phyloP scores from a whole-genome alignment of 2,113 vertebrate species.

The Halichoeres trimaculatus region DNA sequence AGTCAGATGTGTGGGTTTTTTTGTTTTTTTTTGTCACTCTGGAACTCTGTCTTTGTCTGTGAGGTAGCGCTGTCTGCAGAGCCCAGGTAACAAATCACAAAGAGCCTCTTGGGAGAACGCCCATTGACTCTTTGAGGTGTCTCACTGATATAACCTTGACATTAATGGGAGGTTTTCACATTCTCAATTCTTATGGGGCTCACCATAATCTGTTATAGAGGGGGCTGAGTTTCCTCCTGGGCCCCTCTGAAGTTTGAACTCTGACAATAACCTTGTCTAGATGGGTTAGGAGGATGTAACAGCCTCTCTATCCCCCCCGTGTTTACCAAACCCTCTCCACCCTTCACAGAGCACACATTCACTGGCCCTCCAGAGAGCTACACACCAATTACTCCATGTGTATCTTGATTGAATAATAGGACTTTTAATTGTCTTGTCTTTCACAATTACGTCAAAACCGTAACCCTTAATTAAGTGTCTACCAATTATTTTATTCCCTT shows the following conservation, averaged over 20 bases:
- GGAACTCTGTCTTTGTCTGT: conserved; percentile 14
- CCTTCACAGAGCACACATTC: conserved; percentile 57
- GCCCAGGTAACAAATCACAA: conserved; percentile 69
- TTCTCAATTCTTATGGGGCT: conserved; percentile 62
- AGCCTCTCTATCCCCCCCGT: conserved; percentile 34
- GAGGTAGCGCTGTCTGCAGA: conserved; percentile 31
- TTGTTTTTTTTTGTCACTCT: conserved; percentile 23
- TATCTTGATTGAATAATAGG: conserved; percentile 80
- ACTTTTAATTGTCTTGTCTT: conserved; percentile 84
- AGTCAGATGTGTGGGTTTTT: background rate
- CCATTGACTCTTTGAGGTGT: conserved; percentile 69
- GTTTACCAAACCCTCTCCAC: conserved; percentile 67
- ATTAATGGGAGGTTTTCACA: conserved; percentile 72
- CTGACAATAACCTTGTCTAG: conserved; percentile 69
- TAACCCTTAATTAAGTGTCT: conserved; percentile 82
- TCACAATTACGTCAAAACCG: conserved; percentile 78
- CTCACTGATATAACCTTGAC: conserved; percentile 73
- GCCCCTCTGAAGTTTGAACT: conserved; percentile 60
- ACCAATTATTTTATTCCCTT: conserved; percentile 74
- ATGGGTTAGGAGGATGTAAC: conserved; percentile 42
- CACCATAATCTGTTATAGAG: conserved; percentile 72
- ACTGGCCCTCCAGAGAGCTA: conserved; percentile 61
- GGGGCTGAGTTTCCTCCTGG: conserved; percentile 56
- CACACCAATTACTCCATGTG: conserved; percentile 69
- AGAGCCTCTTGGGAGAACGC: conserved; percentile 42